Percentiles rank a stretch among this genome's conserved stretches.
These are phyloP conservation scores for Nylanderia fulva DNA, from an alignment of 1,140 invertebrate species.

Conservation along the genomic window DNA sequence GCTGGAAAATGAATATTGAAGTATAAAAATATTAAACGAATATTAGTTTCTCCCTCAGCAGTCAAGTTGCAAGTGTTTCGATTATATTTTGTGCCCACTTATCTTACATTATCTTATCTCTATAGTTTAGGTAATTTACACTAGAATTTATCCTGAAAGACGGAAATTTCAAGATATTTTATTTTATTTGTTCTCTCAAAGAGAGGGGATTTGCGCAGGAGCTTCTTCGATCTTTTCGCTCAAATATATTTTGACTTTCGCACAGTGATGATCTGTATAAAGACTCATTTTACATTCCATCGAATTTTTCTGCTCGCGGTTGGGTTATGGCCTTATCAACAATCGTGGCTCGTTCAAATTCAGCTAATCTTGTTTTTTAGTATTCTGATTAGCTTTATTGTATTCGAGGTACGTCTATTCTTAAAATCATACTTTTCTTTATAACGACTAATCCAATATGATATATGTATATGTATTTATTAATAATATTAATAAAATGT, in stretches of 20 bases:
- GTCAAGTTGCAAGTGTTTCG: too few species aligned
- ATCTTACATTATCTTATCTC: too few species aligned
- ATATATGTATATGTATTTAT: not conserved
- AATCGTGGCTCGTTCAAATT: not conserved
- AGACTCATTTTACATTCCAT: not conserved
- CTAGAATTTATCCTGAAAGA: too few species aligned
- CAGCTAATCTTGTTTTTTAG: not conserved
- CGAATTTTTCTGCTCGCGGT: not conserved
- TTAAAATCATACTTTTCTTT: not conserved
- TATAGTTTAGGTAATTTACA: too few species aligned
- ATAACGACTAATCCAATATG: not conserved
- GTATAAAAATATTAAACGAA: not conserved
- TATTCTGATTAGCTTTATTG: not conserved
- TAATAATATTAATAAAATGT: not conserved
- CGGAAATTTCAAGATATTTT: too few species aligned
- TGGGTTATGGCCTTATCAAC: slow-evolving; percentile 11
- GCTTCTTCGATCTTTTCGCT: not conserved
- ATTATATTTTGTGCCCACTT: too few species aligned
- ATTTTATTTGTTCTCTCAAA: too few species aligned
- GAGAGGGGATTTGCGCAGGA: not conserved
- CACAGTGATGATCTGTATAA: not conserved
- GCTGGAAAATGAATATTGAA: not conserved
- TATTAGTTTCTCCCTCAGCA: too few species aligned
- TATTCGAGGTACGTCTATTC: slow-evolving; percentile 1
- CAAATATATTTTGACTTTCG: not conserved